Conservation (phyloP, 2,888 invertebrate genomes). For the Carterocephalus palaemon region DNA sequence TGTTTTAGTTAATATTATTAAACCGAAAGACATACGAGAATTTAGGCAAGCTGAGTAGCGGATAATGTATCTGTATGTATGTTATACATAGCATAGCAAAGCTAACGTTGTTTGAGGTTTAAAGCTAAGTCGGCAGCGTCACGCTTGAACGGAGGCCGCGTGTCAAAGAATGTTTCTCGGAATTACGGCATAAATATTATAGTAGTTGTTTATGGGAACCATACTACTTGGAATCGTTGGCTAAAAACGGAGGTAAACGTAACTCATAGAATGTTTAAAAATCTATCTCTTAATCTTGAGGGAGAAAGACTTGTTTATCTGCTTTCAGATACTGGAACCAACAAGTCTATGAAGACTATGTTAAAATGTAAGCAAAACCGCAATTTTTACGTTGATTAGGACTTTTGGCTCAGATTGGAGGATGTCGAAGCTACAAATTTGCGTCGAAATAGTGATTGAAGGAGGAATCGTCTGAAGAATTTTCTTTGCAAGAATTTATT, state of each 20-base stretch:
- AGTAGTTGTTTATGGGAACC: conserved; percentile 14
- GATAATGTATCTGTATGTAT: no score
- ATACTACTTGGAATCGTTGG: conserved; percentile 10
- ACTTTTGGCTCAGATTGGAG: conserved; percentile 15
- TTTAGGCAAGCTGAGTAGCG: no score
- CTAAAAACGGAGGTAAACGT: conserved; percentile 8
- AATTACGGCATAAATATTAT: conserved; percentile 17
- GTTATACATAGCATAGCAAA: no score
- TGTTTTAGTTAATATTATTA: no score
- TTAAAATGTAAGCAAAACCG: not conserved
- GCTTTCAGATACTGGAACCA: conserved; percentile 3
- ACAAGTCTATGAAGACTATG: not conserved
- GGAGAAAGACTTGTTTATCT: conserved; percentile 5
- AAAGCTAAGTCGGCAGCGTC: conserved; percentile 12
- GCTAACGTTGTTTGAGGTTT: conserved; percentile 10
- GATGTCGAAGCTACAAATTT: conserved; percentile 19
- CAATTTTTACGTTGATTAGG: conserved; percentile 20
- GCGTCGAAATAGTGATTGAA: conserved; percentile 21
- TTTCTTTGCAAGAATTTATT: conserved; percentile 26
- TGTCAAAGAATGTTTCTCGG: conserved; percentile 21
- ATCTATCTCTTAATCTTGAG: conserved; percentile 13
- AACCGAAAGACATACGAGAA: no score
- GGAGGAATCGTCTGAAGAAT: conserved; percentile 18
- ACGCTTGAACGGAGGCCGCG: conserved; percentile 18
- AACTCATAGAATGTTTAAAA: conserved; percentile 13